These are phyloP conservation scores for Tragopan temminckii DNA, from an alignment of 2,797 vertebrate species.

Conservation along the genomic window DNA sequence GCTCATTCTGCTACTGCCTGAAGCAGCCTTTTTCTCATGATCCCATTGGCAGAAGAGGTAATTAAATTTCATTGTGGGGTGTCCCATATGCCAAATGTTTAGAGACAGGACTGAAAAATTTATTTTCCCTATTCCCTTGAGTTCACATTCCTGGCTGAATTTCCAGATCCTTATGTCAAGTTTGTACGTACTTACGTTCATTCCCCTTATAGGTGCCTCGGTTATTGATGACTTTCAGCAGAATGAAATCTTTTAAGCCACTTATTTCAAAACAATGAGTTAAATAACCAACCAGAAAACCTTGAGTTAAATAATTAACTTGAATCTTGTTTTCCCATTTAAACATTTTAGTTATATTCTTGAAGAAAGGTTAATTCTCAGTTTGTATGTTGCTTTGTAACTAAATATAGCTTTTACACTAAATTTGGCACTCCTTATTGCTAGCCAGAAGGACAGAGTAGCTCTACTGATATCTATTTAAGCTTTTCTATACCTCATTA, in stretches of 20 bases:
- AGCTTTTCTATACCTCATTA: conserved; percentile 58
- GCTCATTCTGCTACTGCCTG: not conserved
- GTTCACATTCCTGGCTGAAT: not conserved
- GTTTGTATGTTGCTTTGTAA: conserved; percentile 69
- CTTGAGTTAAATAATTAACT: conserved; percentile 44
- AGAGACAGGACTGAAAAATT: not conserved
- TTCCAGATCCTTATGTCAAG: not conserved
- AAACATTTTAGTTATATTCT: conserved; percentile 49
- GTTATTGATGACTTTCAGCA: not conserved
- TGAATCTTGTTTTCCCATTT: conserved; percentile 32
- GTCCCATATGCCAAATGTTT: conserved; percentile 45
- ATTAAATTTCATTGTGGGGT: conserved; percentile 59
- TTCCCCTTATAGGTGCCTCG: not conserved
- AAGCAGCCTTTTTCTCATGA: not conserved
- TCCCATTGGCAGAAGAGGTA: conserved; percentile 16
- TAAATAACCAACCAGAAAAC: not conserved
- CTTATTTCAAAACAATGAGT: not conserved
- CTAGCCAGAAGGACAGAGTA: conserved; percentile 68
- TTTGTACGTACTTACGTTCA: not conserved
- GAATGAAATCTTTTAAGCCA: not conserved
- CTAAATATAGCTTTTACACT: conserved; percentile 72
- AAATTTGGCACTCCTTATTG: conserved; percentile 66
- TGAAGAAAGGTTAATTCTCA: conserved; percentile 70
- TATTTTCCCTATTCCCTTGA: not conserved
- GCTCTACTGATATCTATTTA: conserved; percentile 54